Evolutionary conservation across 2,797 vertebrate species (phyloP).

Genomic region (Schizothorax lantsangensis): DNA sequence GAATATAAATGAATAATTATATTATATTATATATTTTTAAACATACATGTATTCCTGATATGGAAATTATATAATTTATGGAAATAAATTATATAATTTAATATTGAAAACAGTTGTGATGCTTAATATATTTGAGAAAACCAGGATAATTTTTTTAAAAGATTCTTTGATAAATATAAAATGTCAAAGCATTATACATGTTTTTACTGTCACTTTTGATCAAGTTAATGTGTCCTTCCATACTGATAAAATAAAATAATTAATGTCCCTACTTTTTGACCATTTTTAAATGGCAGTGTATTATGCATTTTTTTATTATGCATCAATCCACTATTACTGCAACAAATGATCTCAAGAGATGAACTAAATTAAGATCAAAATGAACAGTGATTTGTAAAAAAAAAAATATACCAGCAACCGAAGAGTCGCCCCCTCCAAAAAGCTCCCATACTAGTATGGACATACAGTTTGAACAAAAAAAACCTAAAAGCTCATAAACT

Average conservation of each 20-base stretch:
- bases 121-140: neutral
- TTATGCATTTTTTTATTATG: neutral
- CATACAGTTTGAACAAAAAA: neutral
- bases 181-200: neutral
- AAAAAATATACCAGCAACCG: conserved; percentile 4
- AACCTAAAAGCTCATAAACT: neutral
- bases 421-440: neutral
- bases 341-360: neutral
- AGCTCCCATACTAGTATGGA: neutral
- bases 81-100: too few relatives aligned
- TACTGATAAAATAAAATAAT: neutral
- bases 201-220: neutral
- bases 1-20: too few relatives aligned
- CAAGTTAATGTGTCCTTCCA: neutral
- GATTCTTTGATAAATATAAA: neutral
- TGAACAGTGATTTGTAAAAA: too few relatives aligned
- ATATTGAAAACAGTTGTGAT: neutral
- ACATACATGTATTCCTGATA: too few relatives aligned
- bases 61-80: too few relatives aligned
- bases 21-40: too few relatives aligned
- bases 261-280: neutral
- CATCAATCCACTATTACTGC: neutral
- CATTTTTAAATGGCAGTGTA: neutral
- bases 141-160: neutral
- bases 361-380: too few relatives aligned